Conservation (phyloP, 23 tunicate genomes). For the Oikopleura vanhoeffeni region DNA sequence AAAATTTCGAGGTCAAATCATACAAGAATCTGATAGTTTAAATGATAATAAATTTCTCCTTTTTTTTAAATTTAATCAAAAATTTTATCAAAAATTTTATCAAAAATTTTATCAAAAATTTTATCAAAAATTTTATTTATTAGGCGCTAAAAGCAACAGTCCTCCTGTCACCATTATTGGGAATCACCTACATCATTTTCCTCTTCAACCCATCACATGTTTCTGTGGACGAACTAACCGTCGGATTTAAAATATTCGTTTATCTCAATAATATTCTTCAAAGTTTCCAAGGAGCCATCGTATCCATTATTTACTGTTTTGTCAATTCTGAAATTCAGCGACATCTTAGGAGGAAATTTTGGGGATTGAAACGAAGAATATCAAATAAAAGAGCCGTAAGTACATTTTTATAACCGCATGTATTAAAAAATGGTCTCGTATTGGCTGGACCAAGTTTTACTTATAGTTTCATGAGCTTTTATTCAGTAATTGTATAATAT, state of each 20-base stretch:
- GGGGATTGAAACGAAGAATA: background rate
- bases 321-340: conserved; percentile 38
- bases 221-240: background rate
- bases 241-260: background rate
- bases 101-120: too few species aligned
- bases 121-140: too few species aligned
- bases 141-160: conserved; percentile 67
- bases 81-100: too few species aligned
- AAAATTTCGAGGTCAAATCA: too few species aligned
- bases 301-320: conserved; percentile 49
- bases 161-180: conserved; percentile 51
- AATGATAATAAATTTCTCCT: too few species aligned
- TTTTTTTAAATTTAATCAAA: too few species aligned
- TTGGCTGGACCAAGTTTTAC: too few species aligned
- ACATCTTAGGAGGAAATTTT: conserved; percentile 15
- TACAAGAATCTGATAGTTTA: too few species aligned
- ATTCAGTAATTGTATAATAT: too few species aligned
- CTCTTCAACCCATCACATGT: conserved; percentile 27
- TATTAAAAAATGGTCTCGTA: too few species aligned
- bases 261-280: background rate
- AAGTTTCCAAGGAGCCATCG: conserved; percentile 38
- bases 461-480: too few species aligned
- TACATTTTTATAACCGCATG: too few species aligned
- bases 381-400: conserved; percentile 3
- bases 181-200: conserved; percentile 52